These are phyloP conservation scores for Stigmatopora argus DNA, from an alignment of 2,113 vertebrate species.

Conservation along the genomic window DNA sequence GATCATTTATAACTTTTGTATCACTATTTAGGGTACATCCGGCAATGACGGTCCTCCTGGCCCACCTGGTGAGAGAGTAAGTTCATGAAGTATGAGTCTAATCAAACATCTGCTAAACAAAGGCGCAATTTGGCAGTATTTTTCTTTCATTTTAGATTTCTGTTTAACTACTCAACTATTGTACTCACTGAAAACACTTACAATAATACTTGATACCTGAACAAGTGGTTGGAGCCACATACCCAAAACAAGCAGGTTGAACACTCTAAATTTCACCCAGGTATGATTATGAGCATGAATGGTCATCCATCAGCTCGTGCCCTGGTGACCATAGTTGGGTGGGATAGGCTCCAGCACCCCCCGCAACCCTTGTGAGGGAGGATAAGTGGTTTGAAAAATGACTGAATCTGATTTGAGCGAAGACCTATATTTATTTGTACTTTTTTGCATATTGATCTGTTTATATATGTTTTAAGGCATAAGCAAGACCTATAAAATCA, in stretches of 20 bases:
- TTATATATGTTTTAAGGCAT: not conserved
- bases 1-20: constrained; percentile 15
- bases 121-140: not conserved
- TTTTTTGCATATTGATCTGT: not conserved
- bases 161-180: not conserved
- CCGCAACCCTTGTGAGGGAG: too few relatives aligned
- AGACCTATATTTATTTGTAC: too few relatives aligned
- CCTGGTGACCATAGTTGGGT: too few relatives aligned
- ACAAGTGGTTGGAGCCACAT: not conserved
- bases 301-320: too few relatives aligned
- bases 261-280: too few relatives aligned
- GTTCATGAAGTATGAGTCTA: constrained; percentile 39
- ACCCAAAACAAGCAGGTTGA: too few relatives aligned
- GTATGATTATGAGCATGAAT: too few relatives aligned
- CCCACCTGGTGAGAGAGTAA: constrained; percentile 92
- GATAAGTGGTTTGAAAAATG: too few relatives aligned
- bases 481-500: not conserved
- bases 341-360: too few relatives aligned
- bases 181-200: not conserved
- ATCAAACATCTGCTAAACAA: not conserved
- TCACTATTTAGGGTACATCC: constrained; percentile 80
- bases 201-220: not conserved
- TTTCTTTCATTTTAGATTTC: not conserved
- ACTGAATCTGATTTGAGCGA: too few relatives aligned
- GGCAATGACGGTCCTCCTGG: constrained; percentile 92